A percentile compares a stretch with the other conserved stretches of the same genome.
phyloP scores from a whole-genome alignment of 2,113 vertebrate species.

The Tonatia bakeri region DNA sequence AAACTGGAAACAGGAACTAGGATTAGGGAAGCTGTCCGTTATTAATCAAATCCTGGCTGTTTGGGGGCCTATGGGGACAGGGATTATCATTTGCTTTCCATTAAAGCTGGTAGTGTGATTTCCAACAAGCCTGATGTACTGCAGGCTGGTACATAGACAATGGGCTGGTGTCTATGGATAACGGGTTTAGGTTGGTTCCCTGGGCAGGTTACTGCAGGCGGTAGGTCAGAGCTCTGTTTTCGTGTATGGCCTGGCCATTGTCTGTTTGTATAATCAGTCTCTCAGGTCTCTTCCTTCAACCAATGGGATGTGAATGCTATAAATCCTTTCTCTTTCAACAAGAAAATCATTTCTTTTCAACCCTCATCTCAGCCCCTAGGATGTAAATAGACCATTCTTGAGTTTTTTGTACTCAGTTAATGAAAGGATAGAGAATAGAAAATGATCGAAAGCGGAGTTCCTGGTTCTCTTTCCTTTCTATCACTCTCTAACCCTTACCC shows the following conservation, averaged over 20 bases:
- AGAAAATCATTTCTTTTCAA: neutral
- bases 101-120: neutral
- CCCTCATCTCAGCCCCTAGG: neutral
- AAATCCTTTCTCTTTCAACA: neutral
- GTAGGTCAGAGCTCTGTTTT: neutral
- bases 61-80: neutral
- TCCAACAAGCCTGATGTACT: neutral
- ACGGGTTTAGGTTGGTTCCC: neutral
- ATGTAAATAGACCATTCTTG: neutral
- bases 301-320: neutral
- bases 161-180: neutral
- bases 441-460: neutral
- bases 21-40: neutral
- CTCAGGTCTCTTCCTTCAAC: neutral
- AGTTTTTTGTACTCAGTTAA: neutral
- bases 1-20: neutral
- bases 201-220: neutral
- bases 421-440: neutral
- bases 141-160: too few species aligned
- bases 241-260: neutral
- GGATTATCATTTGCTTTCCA: neutral
- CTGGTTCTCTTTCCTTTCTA: neutral
- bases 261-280: neutral
- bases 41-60: neutral
- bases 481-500: neutral